These are phyloP conservation scores for Bombus affinis DNA, from an alignment of 1,140 invertebrate genomes.

Conservation along the genomic window DNA sequence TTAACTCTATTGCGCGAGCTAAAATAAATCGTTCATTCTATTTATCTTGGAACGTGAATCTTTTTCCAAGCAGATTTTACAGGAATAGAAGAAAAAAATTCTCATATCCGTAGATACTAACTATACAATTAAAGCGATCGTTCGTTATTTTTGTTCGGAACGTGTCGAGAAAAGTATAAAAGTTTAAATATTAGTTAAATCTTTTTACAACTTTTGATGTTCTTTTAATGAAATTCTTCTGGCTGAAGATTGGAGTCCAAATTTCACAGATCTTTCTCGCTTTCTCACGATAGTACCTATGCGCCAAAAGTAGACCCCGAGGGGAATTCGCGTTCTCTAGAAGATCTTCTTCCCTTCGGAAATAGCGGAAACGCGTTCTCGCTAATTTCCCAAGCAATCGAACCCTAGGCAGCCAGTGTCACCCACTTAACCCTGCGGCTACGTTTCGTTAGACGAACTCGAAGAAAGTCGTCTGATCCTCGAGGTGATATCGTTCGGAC, in stretches of 20 bases:
- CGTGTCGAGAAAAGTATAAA: not conserved
- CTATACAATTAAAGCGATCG: not conserved
- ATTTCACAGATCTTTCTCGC: constrained; percentile 71
- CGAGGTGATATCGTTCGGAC: constrained; percentile 29
- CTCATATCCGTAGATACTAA: no score
- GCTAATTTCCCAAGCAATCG: constrained; percentile 75
- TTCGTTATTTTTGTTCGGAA: not conserved
- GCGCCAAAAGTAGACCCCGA: constrained; percentile 72
- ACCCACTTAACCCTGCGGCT: constrained; percentile 70
- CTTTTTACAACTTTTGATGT: no score
- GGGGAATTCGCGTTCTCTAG: constrained; percentile 76
- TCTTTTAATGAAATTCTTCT: not conserved
- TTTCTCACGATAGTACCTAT: constrained; percentile 41
- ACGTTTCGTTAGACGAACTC: constrained; percentile 48
- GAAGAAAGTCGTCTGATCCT: constrained; percentile 36
- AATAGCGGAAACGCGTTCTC: constrained; percentile 50
- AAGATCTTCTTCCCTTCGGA: constrained; percentile 21
- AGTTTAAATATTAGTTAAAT: not conserved
- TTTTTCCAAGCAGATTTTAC: not conserved
- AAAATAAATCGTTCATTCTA: not conserved
- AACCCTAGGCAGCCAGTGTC: constrained; percentile 43
- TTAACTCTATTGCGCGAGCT: no score
- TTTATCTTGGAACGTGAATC: not conserved
- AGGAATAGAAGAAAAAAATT: not conserved
- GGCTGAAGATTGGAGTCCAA: constrained; percentile 42